phyloP scores from a whole-genome alignment of 2,797 vertebrate species.

The Rhinichthys osculus region DNA sequence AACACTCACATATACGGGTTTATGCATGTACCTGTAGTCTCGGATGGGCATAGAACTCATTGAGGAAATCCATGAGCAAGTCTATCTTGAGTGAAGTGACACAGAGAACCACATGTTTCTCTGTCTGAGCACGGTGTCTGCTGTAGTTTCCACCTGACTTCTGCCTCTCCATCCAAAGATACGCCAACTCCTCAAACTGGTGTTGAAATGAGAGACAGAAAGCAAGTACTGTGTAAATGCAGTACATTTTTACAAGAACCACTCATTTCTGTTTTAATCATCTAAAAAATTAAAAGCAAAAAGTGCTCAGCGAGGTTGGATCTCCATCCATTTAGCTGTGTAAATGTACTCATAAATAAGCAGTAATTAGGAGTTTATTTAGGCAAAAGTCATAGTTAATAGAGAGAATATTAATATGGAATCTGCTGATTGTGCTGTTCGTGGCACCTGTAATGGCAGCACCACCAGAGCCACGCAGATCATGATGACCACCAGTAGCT shows the following conservation, averaged over 20 bases:
- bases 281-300: background rate
- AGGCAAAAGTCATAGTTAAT: too few relatives aligned
- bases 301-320: background rate
- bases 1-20: background rate
- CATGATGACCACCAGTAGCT: slow-evolving; percentile 87
- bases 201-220: background rate
- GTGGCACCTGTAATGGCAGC: slow-evolving; percentile 82
- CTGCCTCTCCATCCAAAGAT: slow-evolving; percentile 88
- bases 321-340: background rate
- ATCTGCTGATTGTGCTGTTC: background rate
- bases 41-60: slow-evolving; percentile 87
- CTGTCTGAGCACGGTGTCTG: slow-evolving; percentile 85
- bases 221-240: background rate
- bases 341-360: background rate
- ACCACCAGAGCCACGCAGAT: slow-evolving; percentile 88
- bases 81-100: slow-evolving; percentile 88
- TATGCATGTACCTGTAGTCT: slow-evolving; percentile 77
- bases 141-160: slow-evolving; percentile 87
- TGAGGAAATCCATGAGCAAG: slow-evolving; percentile 88
- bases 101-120: slow-evolving; percentile 86
- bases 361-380: too few relatives aligned
- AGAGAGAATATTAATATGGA: background rate
- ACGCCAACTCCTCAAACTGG: slow-evolving; percentile 86
- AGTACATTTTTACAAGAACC: background rate
- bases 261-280: background rate